Percentiles rank a stretch among this genome's conserved stretches.
Conservation (phyloP, 2,888 invertebrate species). For the Vesta saturnalis region DNA sequence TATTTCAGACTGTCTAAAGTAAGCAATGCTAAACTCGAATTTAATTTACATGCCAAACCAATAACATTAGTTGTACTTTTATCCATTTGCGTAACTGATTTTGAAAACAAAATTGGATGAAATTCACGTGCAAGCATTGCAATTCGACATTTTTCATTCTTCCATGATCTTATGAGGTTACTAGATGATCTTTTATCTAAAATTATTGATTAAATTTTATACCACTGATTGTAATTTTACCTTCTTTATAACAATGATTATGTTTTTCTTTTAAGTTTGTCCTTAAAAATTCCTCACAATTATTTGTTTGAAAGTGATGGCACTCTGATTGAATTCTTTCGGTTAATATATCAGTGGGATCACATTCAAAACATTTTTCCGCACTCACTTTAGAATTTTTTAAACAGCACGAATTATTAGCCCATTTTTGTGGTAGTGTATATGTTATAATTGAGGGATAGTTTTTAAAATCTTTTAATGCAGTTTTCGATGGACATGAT, state of each 20-base stretch:
- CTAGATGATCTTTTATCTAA: conserved; percentile 66
- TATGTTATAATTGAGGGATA: conserved; percentile 38
- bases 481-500: conserved; percentile 36
- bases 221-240: neutral
- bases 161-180: conserved; percentile 58
- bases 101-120: conserved; percentile 49
- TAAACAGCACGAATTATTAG: conserved; percentile 39
- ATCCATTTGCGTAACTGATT: conserved; percentile 49
- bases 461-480: conserved; percentile 14
- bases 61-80: conserved; percentile 50
- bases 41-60: conserved; percentile 67
- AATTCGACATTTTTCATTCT: conserved; percentile 50
- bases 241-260: neutral
- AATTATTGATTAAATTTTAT: neutral
- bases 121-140: conserved; percentile 19
- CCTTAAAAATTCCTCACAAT: neutral
- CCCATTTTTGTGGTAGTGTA: conserved; percentile 37
- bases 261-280: neutral
- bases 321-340: conserved; percentile 20
- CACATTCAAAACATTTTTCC: conserved; percentile 32
- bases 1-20: conserved; percentile 79
- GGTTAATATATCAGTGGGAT: conserved; percentile 12
- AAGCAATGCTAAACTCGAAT: conserved; percentile 70
- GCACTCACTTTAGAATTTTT: conserved; percentile 19
- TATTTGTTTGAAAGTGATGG: conserved; percentile 10